Conservation (phyloP, 2,888 invertebrate genomes). For the Antheraea yamamai region DNA sequence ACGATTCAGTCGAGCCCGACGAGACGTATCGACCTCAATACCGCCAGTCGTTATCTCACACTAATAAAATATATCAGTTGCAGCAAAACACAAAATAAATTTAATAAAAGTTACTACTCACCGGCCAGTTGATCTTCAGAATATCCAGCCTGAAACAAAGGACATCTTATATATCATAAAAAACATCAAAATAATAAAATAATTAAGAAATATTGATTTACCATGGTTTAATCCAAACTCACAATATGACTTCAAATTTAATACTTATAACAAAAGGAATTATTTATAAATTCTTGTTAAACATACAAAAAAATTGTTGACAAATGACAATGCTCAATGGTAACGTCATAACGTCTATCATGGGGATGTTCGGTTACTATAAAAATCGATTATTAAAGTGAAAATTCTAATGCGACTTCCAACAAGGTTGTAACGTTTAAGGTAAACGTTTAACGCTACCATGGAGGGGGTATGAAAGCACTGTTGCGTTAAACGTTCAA, state of each 20-base stretch:
- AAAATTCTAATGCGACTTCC: too few species aligned
- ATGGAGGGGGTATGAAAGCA: too few species aligned
- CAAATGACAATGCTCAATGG: background rate
- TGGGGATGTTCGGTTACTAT: background rate
- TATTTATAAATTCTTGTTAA: background rate
- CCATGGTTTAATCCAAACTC: background rate
- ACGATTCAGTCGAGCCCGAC: conserved; percentile 22
- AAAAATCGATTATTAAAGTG: background rate
- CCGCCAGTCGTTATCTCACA: background rate
- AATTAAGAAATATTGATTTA: background rate
- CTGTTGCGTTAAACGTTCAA: too few species aligned
- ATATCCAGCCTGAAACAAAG: conserved; percentile 88
- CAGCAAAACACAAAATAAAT: background rate
- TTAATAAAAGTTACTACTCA: conserved; percentile 79
- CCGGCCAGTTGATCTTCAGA: conserved; percentile 96
- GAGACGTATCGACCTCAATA: conserved; percentile 21
- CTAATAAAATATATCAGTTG: background rate
- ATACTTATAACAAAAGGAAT: background rate
- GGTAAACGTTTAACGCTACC: too few species aligned
- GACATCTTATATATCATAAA: background rate
- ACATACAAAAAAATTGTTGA: conserved; percentile 2
- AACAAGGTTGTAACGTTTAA: too few species aligned
- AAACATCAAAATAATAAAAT: background rate
- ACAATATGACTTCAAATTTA: background rate
- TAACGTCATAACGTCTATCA: background rate